Evolutionary conservation across 2,888 invertebrate species (phyloP).

Genomic region (Hermaeophaga mercurialis): DNA sequence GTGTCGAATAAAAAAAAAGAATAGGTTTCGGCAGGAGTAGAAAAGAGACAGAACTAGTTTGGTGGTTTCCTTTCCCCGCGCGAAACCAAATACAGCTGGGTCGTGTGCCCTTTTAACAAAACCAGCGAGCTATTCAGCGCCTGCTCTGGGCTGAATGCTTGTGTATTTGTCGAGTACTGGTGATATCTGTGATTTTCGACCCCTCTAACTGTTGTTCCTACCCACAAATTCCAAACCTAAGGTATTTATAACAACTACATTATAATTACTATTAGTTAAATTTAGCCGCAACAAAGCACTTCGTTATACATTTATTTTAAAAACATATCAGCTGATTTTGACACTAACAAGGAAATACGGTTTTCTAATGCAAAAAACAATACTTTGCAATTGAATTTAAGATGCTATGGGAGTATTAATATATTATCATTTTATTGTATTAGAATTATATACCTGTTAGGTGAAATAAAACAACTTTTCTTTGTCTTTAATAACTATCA

Average conservation of each 20-base stretch:
- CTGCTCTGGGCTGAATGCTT: constrained; percentile 50
- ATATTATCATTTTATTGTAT: too few relatives aligned
- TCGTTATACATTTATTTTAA: constrained; percentile 5
- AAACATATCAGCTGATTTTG: constrained; percentile 33
- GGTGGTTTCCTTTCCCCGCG: constrained; percentile 6
- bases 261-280: background rate
- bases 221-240: constrained; percentile 25
- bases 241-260: constrained; percentile 36
- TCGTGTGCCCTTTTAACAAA: constrained; percentile 30
- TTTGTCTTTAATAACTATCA: constrained; percentile 44
- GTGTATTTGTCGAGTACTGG: constrained; percentile 40
- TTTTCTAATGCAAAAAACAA: too few relatives aligned
- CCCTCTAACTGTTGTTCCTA: constrained; percentile 45
- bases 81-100: constrained; percentile 25
- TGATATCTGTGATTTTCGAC: constrained; percentile 46
- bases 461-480: constrained; percentile 20
- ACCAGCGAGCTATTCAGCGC: constrained; percentile 44
- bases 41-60: constrained; percentile 10
- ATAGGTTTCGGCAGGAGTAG: background rate
- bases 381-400: too few relatives aligned
- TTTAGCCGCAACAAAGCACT: background rate
- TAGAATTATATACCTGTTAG: constrained; percentile 15
- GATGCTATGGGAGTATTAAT: too few relatives aligned
- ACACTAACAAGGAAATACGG: constrained; percentile 6
- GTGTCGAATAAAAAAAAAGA: constrained; percentile 5